Base-by-base conservation (phyloP, 2,797 vertebrate species). In the Enteromius radiatus region DNA sequence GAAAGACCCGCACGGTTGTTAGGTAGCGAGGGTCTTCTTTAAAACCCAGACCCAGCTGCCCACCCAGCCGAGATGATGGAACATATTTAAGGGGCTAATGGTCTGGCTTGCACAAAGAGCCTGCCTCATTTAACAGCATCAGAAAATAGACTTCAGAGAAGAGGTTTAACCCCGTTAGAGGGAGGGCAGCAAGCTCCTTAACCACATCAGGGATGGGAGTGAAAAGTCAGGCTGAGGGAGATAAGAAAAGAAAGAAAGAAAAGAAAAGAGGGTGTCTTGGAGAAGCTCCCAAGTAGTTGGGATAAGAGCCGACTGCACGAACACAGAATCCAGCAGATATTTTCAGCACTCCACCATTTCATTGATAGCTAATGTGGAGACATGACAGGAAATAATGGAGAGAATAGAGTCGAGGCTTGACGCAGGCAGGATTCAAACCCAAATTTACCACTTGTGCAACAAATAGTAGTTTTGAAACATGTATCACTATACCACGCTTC, bases 71-170 rank as follows among this genome's bases (percentile, higher is more conserved):
- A 82, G 70, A 79, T 80, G 78, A 81, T 83, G 73, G 64, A 74
- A 81, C 63, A 61, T 84, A 82, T 85, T 89, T 84, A 87, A 82
- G 81, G 78, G 81, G 85, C 81, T 86, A 87, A 87, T 84, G 81
- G 83, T 59, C 78, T 61, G 75, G 81, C 84, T 84, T 82, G 77
- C 54, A 43, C 77, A 67, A 69, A 64, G 78, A 52, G 28, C 78
- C 78, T 86, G 79, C 84, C 77, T 86, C 83, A 87, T 86, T 88
- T 85, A 87, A 86, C 84, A 76, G 83, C 81, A 83, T 83, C 52
- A 85, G 86, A 85, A 85, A 88, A 84, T 83, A 78, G 84, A 79
- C 82, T 70, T 81, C 56, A 86, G 59, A 84, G 78, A 84, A 84
- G 84, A 86, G 69, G 47, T 64, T 85, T 84, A 88, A 88, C 81